Conservation (phyloP, 37 sponge, comb jelly and placozoan genomes). For the Eunapius fragilis region DNA sequence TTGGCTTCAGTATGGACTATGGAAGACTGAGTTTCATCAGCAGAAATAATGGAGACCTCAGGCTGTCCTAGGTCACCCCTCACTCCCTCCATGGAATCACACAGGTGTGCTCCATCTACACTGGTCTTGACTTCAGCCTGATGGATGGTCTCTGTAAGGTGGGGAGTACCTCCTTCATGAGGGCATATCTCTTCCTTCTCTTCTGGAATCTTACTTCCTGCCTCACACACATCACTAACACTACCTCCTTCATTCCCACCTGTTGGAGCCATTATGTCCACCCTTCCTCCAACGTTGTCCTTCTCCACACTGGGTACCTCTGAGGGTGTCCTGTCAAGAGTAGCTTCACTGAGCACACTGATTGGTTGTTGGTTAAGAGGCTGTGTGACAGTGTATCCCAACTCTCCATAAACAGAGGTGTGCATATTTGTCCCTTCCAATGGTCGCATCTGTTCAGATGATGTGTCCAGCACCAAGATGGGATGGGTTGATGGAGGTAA, state of each 20-base stretch:
- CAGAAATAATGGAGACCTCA: too few relatives aligned
- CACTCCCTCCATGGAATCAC: background rate
- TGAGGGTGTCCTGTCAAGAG: background rate
- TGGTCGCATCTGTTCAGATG: too few relatives aligned
- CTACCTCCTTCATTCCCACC: background rate
- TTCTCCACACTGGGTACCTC: background rate
- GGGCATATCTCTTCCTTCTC: background rate
- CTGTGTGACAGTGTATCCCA: background rate
- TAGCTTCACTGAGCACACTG: background rate
- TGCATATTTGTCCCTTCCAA: background rate
- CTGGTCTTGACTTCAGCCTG: too few relatives aligned
- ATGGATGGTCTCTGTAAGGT: too few relatives aligned
- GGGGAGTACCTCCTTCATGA: background rate
- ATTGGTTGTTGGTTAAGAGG: background rate
- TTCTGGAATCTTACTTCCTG: background rate
- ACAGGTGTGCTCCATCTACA: background rate
- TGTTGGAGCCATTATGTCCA: background rate
- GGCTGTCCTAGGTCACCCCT: too few relatives aligned
- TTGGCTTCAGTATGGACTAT: too few relatives aligned
- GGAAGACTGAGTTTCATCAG: too few relatives aligned
- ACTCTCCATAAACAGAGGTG: background rate
- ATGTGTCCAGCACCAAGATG: background rate
- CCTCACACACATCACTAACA: background rate
- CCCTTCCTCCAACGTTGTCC: background rate
- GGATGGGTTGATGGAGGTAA: background rate